phyloP scores from a whole-genome alignment of 2,888 invertebrate species.

The Rhingia campestris region DNA sequence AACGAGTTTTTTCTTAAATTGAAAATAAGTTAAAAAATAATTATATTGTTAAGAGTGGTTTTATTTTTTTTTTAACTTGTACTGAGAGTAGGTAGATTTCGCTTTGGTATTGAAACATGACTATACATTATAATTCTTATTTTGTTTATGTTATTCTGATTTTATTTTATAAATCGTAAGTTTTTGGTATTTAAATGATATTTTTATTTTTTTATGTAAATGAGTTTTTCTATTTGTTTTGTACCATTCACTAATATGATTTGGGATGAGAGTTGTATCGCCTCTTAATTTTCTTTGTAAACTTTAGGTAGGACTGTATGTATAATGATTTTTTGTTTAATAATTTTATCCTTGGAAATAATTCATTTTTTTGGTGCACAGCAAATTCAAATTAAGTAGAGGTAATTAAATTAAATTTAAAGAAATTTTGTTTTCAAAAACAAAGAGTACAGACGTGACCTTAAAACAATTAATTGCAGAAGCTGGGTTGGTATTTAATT shows the following conservation, averaged over 20 bases:
- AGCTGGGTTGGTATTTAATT: too few species aligned
- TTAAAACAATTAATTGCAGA: too few species aligned
- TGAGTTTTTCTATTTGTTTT: conserved; percentile 30
- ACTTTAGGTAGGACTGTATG: conserved; percentile 58
- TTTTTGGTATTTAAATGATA: conserved; percentile 12
- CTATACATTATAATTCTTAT: conserved; percentile 10
- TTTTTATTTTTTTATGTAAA: neutral
- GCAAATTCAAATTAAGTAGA: too few species aligned
- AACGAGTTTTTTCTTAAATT: conserved; percentile 49
- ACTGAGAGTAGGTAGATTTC: conserved; percentile 57
- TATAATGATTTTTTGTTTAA: neutral
- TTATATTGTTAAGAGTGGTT: conserved; percentile 13
- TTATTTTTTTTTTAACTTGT: conserved; percentile 34
- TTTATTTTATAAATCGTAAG: neutral
- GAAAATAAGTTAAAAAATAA: conserved; percentile 31
- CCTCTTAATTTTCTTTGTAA: conserved; percentile 35
- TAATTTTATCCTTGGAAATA: neutral
- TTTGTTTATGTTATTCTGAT: neutral
- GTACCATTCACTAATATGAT: conserved; percentile 51
- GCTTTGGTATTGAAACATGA: conserved; percentile 65
- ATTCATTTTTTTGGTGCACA: neutral
- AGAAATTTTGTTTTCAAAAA: too few species aligned
- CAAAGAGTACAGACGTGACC: too few species aligned
- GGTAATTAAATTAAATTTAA: too few species aligned
- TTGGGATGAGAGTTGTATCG: conserved; percentile 38